phyloP scores from a whole-genome alignment of 2,797 vertebrate species.

The Menidia menidia region DNA sequence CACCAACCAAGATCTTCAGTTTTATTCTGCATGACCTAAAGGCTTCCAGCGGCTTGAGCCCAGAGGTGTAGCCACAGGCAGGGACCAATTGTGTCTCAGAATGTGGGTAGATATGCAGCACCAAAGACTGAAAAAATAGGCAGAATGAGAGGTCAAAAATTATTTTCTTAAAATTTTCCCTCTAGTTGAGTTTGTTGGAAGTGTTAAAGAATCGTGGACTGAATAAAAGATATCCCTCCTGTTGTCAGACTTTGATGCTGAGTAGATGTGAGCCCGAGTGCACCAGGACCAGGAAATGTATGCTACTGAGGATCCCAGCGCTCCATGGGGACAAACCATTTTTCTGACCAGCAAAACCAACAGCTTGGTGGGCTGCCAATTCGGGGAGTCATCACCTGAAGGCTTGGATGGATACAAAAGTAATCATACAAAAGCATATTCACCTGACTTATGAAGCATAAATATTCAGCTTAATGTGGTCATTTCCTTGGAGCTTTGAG shows the following conservation, averaged over 20 bases:
- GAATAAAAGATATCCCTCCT: conserved; percentile 23
- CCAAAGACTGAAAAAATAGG: neutral
- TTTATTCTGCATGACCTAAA: conserved; percentile 45
- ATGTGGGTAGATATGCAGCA: neutral
- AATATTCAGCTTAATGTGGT: conserved; percentile 1
- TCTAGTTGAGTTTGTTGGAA: neutral
- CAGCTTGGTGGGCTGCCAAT: conserved; percentile 4
- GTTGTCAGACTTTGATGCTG: conserved; percentile 39
- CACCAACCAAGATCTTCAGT: conserved; percentile 49
- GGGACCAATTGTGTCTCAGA: conserved; percentile 32
- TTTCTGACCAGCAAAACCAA: conserved; percentile 29
- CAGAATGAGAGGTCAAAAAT: neutral
- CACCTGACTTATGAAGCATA: neutral
- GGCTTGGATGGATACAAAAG: conserved; percentile 17
- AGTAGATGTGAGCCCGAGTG: conserved; percentile 17
- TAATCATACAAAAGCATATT: neutral
- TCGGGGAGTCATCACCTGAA: conserved; percentile 18
- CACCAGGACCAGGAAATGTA: conserved; percentile 38
- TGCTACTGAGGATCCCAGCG: conserved; percentile 44
- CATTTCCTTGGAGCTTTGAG: conserved; percentile 11
- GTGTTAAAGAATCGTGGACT: conserved; percentile 11
- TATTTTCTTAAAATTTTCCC: neutral
- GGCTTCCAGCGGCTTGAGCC: conserved; percentile 35
- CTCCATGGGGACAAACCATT: conserved; percentile 40
- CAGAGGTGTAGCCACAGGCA: conserved; percentile 35